Conservation (phyloP, 2,888 invertebrate species). For the Nomada fucata region DNA sequence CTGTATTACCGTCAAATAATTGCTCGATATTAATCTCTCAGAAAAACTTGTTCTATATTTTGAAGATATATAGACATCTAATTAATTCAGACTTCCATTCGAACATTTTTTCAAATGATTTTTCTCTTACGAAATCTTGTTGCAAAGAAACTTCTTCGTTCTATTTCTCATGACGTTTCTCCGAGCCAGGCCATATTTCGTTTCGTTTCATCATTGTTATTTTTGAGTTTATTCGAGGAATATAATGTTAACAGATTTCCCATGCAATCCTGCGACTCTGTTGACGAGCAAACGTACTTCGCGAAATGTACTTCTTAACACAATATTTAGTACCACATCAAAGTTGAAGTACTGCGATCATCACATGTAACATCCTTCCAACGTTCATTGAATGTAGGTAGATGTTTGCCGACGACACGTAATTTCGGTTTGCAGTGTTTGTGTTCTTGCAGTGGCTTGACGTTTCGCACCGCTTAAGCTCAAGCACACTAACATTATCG, state of each 20-base stretch:
- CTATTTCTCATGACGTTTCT: too few species aligned
- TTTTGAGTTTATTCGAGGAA: not conserved
- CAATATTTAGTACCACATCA: slow-evolving; percentile 3
- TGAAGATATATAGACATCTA: too few species aligned
- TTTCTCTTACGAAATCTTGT: too few species aligned
- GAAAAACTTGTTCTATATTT: too few species aligned
- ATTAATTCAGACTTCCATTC: too few species aligned
- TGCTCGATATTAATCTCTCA: too few species aligned
- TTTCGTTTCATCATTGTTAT: not conserved
- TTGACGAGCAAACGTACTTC: not conserved
- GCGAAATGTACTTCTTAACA: not conserved
- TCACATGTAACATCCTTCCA: slow-evolving; percentile 20
- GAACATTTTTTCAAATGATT: too few species aligned
- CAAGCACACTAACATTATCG: slow-evolving; percentile 34
- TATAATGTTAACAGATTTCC: not conserved
- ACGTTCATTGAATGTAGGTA: slow-evolving; percentile 16
- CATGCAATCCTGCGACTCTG: not conserved
- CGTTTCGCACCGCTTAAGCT: slow-evolving; percentile 35
- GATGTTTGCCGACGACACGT: slow-evolving; percentile 54
- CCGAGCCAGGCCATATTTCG: not conserved
- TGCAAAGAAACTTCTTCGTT: too few species aligned
- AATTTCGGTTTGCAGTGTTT: slow-evolving; percentile 66
- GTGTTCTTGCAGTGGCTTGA: slow-evolving; percentile 35
- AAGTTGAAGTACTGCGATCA: slow-evolving; percentile 13
- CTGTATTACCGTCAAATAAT: too few species aligned